Evolutionary conservation across 2,113 vertebrate species (phyloP).

Genomic region (Pygoscelis antarcticus): DNA sequence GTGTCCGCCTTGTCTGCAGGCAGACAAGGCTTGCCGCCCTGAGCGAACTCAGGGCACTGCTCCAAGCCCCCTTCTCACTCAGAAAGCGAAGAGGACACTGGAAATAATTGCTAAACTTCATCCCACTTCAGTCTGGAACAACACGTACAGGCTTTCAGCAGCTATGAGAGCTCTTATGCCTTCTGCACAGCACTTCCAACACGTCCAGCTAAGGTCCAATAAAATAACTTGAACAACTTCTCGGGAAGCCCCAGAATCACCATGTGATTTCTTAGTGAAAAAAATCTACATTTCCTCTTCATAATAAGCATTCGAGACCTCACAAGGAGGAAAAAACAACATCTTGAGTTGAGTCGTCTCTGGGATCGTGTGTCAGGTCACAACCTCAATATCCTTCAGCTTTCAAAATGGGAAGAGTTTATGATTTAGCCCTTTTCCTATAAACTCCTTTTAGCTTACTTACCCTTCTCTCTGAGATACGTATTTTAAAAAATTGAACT

Average conservation of each 20-base stretch:
- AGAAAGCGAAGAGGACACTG: not conserved
- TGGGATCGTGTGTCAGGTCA: not conserved
- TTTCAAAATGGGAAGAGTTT: not conserved
- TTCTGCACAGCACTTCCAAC: not conserved
- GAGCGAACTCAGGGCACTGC: not conserved
- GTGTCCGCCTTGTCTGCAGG: not conserved
- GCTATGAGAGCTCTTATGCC: not conserved
- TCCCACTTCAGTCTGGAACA: not conserved
- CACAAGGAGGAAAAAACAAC: constrained; percentile 3
- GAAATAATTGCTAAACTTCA: not conserved
- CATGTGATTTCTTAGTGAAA: not conserved
- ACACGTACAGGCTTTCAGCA: not conserved
- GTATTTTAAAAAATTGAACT: not conserved
- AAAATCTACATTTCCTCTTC: not conserved
- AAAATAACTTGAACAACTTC: not conserved
- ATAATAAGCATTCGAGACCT: not conserved
- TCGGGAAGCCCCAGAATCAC: not conserved
- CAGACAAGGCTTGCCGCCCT: not conserved
- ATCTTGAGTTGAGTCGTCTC: not conserved
- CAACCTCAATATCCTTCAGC: not conserved
- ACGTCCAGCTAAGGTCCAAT: not conserved
- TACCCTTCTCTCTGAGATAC: not conserved
- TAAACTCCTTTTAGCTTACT: not conserved
- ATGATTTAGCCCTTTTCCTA: not conserved
- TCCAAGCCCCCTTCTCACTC: not conserved